Evolutionary conservation across 2,888 invertebrate genomes (phyloP), one percentile per base, ranked within the genome.

Genomic region (Caenorhabditis macrosperma): DNA sequence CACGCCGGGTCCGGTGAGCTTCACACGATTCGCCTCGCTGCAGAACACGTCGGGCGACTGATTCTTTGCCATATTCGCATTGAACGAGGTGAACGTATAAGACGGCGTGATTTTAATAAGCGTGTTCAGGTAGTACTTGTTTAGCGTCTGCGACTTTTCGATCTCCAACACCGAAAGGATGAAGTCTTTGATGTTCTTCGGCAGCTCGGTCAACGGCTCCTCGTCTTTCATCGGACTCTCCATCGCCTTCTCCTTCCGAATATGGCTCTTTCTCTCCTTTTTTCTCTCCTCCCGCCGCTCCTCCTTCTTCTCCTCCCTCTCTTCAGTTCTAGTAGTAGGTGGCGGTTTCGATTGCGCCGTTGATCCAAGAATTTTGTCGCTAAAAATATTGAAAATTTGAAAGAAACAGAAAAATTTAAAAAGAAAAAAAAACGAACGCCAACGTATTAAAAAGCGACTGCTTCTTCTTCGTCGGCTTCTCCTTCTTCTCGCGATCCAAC

Each of bases 11-110:
- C 54, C 48, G 6, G 33, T 63, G 46, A 86, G 64, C 6, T 76
- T 61, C 9, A 86, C 83, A 5, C 84, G 71, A 0, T 71, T 79
- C n/a, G 57, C 69, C 66, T 85, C 84, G 17, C 72, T 17, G 44
- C 82, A 82, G n/a, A 78, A 26, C 26, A 82, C 67, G 50, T 83
- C 82, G 46, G 52, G 28, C 24, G 24, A 26, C 52, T 28, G 52
- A n/a, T 52, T 52, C 52, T 52, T 52, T 2, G 6, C n/a, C 28
- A 12, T 24, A n/a, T 52, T 52, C 28, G 52, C 52, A n/a, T 52
- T 24, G 52, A 52, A 52, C 12, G 52, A 10, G 26, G 52, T 52
- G 52, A 28, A 52, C 26, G 52, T 26, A 28, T 26, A 15, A 7
- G 52, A 22, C 26, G 52, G 52, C 1, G 52, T 15, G 28, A 52